A percentile compares a stretch with the other conserved stretches of the same genome.
These are phyloP conservation scores for Melanostoma scalare DNA, from an alignment of 2,888 invertebrate species.

Conservation along the genomic window DNA sequence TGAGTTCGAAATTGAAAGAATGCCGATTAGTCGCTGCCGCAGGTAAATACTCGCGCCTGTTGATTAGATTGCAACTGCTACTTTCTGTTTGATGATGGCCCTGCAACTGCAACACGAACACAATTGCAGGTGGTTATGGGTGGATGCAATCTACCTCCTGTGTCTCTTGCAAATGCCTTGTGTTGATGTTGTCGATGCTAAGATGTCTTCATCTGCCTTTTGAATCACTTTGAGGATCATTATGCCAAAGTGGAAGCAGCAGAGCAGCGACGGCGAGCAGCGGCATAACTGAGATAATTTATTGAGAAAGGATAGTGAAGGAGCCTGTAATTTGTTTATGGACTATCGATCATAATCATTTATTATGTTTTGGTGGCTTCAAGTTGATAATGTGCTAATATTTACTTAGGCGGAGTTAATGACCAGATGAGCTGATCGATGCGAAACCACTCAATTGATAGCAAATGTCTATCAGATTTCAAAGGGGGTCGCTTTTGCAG, in stretches of 20 bases:
- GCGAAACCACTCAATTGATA: neutral
- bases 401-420: constrained; percentile 3
- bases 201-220: constrained; percentile 59
- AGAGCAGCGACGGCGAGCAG: neutral
- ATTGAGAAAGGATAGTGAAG: constrained; percentile 56
- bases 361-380: constrained; percentile 12
- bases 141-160: constrained; percentile 58
- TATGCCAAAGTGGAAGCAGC: constrained; percentile 22
- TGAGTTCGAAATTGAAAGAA: constrained; percentile 63
- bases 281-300: constrained; percentile 51
- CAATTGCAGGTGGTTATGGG: constrained; percentile 61
- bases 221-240: constrained; percentile 63
- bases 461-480: too few relatives aligned
- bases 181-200: constrained; percentile 51
- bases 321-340: constrained; percentile 62
- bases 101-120: constrained; percentile 32
- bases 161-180: constrained; percentile 53
- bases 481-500: too few relatives aligned
- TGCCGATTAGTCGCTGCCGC: constrained; percentile 55
- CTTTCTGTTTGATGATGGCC: constrained; percentile 20
- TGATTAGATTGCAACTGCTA: constrained; percentile 62
- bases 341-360: constrained; percentile 63
- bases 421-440: too few relatives aligned
- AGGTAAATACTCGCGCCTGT: constrained; percentile 63
- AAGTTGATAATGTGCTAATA: constrained; percentile 34